phyloP scores from a whole-genome alignment of 1,140 invertebrate species.

The Antheraea mylitta region DNA sequence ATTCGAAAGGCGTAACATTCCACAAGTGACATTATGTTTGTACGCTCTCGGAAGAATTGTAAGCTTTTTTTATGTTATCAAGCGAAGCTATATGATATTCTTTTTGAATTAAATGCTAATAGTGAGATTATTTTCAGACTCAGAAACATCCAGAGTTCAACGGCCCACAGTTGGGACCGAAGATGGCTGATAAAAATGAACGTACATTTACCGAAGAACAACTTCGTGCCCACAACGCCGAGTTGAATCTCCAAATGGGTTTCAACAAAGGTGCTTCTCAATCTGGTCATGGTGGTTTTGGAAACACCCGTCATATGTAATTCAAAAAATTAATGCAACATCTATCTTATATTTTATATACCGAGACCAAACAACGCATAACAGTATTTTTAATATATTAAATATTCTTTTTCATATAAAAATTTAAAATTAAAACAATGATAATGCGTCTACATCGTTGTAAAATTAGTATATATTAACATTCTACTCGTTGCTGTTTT shows the following conservation, averaged over 20 bases:
- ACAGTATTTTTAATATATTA: constrained; percentile 24
- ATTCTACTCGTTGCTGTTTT: constrained; percentile 27
- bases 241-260: constrained; percentile 97
- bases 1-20: constrained; percentile 97
- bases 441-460: constrained; percentile 21
- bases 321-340: constrained; percentile 29
- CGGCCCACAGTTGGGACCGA: constrained; percentile 93
- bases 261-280: constrained; percentile 96
- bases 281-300: constrained; percentile 92
- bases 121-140: constrained; percentile 79
- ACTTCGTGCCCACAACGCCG: constrained; percentile 92
- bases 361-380: constrained; percentile 2
- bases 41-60: constrained; percentile 94
- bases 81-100: neutral
- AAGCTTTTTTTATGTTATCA: constrained; percentile 73
- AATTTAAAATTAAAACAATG: constrained; percentile 1
- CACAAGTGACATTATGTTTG: constrained; percentile 95
- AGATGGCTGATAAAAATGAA: constrained; percentile 97
- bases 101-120: neutral
- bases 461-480: constrained; percentile 15
- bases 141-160: constrained; percentile 96
- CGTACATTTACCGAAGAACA: constrained; percentile 97
- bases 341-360: constrained; percentile 2
- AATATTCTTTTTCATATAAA: neutral
- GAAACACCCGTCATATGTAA: constrained; percentile 97